Evolutionary conservation across 1,140 invertebrate species (phyloP).

Genomic region (Brachionus manjavacas): DNA sequence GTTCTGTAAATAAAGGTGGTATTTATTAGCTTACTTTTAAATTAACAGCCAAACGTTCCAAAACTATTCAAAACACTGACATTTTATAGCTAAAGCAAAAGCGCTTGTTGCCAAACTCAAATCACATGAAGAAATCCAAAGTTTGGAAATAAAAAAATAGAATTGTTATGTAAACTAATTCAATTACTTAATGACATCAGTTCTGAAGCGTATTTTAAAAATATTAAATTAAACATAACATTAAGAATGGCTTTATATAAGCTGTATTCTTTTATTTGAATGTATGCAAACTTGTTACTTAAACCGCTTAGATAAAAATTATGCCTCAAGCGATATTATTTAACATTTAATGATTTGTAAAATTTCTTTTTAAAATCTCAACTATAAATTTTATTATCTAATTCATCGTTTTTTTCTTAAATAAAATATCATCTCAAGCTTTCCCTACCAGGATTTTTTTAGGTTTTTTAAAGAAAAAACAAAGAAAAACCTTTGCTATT

Average conservation of each 20-base stretch:
- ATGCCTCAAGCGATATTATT: background rate
- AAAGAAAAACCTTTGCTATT: too few species aligned
- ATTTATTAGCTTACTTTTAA: too few species aligned
- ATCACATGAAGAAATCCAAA: background rate
- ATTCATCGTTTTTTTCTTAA: too few species aligned
- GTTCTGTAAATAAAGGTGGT: too few species aligned
- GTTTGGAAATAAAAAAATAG: background rate
- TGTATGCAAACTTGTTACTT: background rate
- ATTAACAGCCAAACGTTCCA: too few species aligned
- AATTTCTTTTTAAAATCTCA: background rate
- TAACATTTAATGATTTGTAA: too few species aligned
- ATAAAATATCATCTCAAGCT: too few species aligned
- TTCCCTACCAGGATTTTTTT: too few species aligned
- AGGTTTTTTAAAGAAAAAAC: too few species aligned
- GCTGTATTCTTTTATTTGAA: background rate
- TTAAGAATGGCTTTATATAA: background rate
- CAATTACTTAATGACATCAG: background rate
- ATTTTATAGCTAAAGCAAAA: too few species aligned
- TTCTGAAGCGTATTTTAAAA: background rate
- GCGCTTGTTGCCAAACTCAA: background rate
- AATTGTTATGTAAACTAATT: background rate
- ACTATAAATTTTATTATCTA: too few species aligned
- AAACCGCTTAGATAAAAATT: background rate
- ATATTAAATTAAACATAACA: background rate
- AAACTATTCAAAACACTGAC: too few species aligned